These are phyloP conservation scores for Drosophila meridionalis DNA, from an alignment of 2,888 invertebrate species.

Conservation along the genomic window DNA sequence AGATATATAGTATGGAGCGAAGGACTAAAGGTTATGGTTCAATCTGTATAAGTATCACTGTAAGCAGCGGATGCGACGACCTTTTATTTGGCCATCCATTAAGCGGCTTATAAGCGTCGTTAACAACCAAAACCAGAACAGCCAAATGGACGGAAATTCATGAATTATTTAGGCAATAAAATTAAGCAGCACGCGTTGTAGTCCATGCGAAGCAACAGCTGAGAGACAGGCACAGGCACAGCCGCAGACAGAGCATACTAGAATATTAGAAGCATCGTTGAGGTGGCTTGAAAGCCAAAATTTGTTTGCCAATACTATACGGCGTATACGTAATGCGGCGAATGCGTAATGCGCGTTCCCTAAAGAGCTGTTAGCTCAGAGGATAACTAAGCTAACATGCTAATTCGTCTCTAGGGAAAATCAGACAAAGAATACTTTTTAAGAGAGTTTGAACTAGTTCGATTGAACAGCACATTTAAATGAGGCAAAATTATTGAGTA, in stretches of 20 bases:
- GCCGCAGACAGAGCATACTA: background rate
- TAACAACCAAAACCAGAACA: conserved; percentile 18
- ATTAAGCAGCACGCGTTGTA: conserved; percentile 19
- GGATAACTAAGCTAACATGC: conserved; percentile 7
- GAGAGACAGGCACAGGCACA: conserved; percentile 1
- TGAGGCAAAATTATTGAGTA: background rate
- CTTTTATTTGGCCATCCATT: conserved; percentile 74
- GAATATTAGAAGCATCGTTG: background rate
- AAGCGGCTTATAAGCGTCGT: conserved; percentile 65
- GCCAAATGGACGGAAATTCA: conserved; percentile 33
- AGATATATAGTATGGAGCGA: conserved; percentile 1
- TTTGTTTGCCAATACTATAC: conserved; percentile 1
- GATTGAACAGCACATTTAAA: background rate
- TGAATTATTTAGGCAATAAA: conserved; percentile 53
- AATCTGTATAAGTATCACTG: conserved; percentile 25
- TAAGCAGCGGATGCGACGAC: conserved; percentile 52
- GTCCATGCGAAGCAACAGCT: conserved; percentile 28
- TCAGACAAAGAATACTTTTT: background rate
- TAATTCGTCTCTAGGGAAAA: conserved; percentile 24
- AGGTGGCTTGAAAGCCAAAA: conserved; percentile 8
- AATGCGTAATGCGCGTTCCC: conserved; percentile 36
- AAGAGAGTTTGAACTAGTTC: background rate
- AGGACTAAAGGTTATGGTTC: conserved; percentile 30
- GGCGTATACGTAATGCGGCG: conserved; percentile 50
- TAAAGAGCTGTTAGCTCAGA: background rate